A percentile compares a stretch with the other conserved stretches of the same genome.
Conservation (phyloP, 1,140 invertebrate species). For the Zaprionus nigranus region DNA sequence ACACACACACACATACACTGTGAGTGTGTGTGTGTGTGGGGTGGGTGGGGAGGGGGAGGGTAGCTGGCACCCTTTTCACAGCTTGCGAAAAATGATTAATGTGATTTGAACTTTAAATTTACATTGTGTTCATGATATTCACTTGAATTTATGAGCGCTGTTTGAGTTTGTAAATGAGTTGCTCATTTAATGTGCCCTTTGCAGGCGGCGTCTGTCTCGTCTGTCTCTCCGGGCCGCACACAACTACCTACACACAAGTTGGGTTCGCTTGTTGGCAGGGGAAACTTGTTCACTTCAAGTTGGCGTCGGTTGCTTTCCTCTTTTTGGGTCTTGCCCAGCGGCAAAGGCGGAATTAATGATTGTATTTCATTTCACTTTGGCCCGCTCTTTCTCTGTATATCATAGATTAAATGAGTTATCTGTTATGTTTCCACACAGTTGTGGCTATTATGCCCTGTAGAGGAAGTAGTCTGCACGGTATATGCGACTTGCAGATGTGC, state of each 20-base stretch:
- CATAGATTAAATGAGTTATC: conserved; percentile 55
- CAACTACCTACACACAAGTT: conserved; percentile 46
- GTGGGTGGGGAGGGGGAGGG: background rate
- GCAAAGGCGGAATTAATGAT: conserved; percentile 74
- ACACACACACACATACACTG: conserved; percentile 10
- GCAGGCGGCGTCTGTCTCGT: too few relatives aligned
- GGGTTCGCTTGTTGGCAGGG: background rate
- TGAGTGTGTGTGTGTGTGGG: background rate
- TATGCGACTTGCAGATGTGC: background rate
- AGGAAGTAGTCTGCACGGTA: background rate
- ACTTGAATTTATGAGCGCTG: conserved; percentile 81
- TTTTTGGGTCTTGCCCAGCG: conserved; percentile 49
- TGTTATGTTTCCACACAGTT: conserved; percentile 18
- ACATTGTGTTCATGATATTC: conserved; percentile 82
- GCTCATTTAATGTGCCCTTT: conserved; percentile 78
- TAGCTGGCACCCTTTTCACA: conserved; percentile 46
- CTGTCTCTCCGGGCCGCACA: background rate
- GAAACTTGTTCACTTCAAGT: conserved; percentile 31
- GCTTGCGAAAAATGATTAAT: conserved; percentile 77
- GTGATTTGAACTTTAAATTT: conserved; percentile 82
- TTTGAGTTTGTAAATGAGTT: conserved; percentile 83
- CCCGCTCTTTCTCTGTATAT: conserved; percentile 21
- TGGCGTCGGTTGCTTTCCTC: conserved; percentile 19
- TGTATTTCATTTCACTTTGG: conserved; percentile 69
- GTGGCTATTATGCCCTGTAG: conserved; percentile 8